A percentile compares a stretch with the other conserved stretches of the same genome.
Evolutionary conservation across 2,888 invertebrate genomes (phyloP).

Genomic region (Drosophila gaucha): DNA sequence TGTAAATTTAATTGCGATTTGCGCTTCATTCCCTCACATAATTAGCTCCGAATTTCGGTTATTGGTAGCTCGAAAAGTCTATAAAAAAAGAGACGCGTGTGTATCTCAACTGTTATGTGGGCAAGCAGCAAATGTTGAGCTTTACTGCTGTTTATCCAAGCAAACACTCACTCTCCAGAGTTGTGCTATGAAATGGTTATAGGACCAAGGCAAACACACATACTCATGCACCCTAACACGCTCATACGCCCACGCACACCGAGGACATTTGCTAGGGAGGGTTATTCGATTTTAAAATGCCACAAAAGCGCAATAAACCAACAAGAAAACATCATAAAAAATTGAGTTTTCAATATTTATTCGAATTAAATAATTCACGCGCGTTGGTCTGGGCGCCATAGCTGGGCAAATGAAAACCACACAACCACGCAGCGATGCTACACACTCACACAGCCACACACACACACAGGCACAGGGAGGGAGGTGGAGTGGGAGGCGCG

Average conservation of each 20-base stretch:
- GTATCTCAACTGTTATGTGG: conserved; percentile 7
- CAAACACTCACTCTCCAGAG: conserved; percentile 2
- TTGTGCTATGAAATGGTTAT: conserved; percentile 7
- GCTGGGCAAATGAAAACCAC: conserved; percentile 49
- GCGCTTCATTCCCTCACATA: conserved; percentile 4
- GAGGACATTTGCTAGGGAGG: conserved; percentile 43
- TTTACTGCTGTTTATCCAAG: conserved; percentile 26
- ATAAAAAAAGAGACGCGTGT: conserved; percentile 2
- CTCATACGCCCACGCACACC: too few species aligned
- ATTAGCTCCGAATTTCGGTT: conserved; percentile 12
- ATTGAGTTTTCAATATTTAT: conserved; percentile 78
- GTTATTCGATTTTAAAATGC: conserved; percentile 68
- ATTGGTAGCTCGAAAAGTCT: conserved; percentile 10
- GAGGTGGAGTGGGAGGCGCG: not conserved
- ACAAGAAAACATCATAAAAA: conserved; percentile 75
- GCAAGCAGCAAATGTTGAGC: not conserved
- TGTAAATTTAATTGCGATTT: conserved; percentile 12
- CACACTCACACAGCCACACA: not conserved
- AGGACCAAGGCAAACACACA: conserved; percentile 25
- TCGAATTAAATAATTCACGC: conserved; percentile 76
- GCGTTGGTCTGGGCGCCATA: conserved; percentile 36
- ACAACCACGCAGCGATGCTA: conserved; percentile 20
- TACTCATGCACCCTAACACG: too few species aligned
- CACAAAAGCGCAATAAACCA: conserved; percentile 76
- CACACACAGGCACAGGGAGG: not conserved